phyloP scores from a whole-genome alignment of 2,797 vertebrate species.

The Gephyroberyx darwinii region DNA sequence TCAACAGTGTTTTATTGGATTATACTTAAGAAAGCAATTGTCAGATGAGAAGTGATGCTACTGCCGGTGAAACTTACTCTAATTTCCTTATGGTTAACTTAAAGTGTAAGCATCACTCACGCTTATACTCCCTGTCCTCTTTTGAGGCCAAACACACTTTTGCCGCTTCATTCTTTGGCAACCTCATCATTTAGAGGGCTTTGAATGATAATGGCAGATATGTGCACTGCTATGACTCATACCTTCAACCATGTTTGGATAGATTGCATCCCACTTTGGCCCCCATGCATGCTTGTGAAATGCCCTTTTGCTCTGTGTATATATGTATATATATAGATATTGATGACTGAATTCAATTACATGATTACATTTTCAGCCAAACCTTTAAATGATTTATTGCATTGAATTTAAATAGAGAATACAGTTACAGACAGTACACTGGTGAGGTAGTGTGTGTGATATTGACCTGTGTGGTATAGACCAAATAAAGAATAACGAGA shows the following conservation, averaged over 20 bases:
- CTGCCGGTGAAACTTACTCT: slow-evolving; percentile 40
- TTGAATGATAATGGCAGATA: slow-evolving; percentile 78
- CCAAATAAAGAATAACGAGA: slow-evolving; percentile 81
- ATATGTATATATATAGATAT: slow-evolving; percentile 72
- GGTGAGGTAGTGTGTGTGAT: slow-evolving; percentile 55
- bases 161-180: slow-evolving; percentile 57
- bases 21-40: slow-evolving; percentile 22
- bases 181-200: slow-evolving; percentile 68
- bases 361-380: slow-evolving; percentile 81
- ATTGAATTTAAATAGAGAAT: slow-evolving; percentile 77
- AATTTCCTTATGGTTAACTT: slow-evolving; percentile 8
- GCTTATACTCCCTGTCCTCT: slow-evolving; percentile 36
- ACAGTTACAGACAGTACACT: slow-evolving; percentile 68
- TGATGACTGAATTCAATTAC: slow-evolving; percentile 85
- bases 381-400: slow-evolving; percentile 80
- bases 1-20: slow-evolving; percentile 21
- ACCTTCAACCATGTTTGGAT: slow-evolving; percentile 65
- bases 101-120: slow-evolving; percentile 49
- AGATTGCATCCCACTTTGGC: slow-evolving; percentile 70
- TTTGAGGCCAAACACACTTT: slow-evolving; percentile 68
- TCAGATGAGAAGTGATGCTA: slow-evolving; percentile 28
- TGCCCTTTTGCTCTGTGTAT: slow-evolving; percentile 43
- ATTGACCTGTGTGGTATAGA: slow-evolving; percentile 77
- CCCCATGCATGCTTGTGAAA: slow-evolving; percentile 64
- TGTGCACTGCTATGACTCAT: slow-evolving; percentile 76